These are phyloP conservation scores for Drosophila maculinotata DNA, from an alignment of 2,888 invertebrate genomes.

Conservation along the genomic window DNA sequence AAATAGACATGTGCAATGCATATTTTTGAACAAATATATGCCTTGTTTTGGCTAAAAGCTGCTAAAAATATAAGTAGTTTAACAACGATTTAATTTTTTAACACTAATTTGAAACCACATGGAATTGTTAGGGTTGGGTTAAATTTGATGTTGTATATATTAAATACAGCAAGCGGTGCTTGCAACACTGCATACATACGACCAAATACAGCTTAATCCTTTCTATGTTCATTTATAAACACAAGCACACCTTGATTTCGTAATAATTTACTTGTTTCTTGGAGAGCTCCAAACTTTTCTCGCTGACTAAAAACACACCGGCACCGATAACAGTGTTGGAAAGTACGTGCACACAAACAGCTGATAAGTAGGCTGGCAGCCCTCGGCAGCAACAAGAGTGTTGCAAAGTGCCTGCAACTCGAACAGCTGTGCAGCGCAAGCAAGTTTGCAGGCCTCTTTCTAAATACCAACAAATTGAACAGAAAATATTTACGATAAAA, in stretches of 20 bases:
- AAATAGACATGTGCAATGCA: neutral
- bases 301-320: slow-evolving; percentile 46
- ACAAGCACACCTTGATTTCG: slow-evolving; percentile 35
- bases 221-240: slow-evolving; percentile 4
- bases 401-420: neutral
- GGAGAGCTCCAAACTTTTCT: slow-evolving; percentile 39
- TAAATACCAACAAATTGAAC: slow-evolving; percentile 72
- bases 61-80: neutral
- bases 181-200: neutral
- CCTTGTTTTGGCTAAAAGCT: no score
- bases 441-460: slow-evolving; percentile 36
- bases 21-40: neutral
- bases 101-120: slow-evolving; percentile 26
- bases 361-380: slow-evolving; percentile 38
- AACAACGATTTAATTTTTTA: neutral
- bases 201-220: neutral
- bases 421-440: slow-evolving; percentile 29
- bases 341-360: neutral
- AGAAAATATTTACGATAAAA: slow-evolving; percentile 50
- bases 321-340: slow-evolving; percentile 33
- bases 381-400: slow-evolving; percentile 30
- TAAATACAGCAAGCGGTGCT: neutral
- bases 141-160: neutral
- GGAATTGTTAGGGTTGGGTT: slow-evolving; percentile 20
- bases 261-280: slow-evolving; percentile 28